phyloP scores from a whole-genome alignment of 2,113 vertebrate species.

The Eubucco bourcierii region DNA sequence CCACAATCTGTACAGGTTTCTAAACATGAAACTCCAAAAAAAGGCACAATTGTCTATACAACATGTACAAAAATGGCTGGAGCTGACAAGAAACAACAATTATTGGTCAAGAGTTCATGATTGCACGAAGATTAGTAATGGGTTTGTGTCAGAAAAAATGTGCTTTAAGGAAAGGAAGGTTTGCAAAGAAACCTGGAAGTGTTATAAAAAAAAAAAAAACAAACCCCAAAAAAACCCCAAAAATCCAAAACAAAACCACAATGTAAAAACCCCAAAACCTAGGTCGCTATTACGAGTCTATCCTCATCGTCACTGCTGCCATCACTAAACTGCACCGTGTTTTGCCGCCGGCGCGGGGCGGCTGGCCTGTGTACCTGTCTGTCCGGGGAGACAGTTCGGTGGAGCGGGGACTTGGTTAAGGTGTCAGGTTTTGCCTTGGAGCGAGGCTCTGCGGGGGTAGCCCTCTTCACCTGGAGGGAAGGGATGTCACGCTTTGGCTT shows the following conservation, averaged over 20 bases:
- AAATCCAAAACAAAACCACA: constrained; percentile 55
- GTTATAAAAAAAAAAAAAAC: constrained; percentile 75
- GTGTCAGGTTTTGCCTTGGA: constrained; percentile 19
- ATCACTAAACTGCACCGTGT: constrained; percentile 82
- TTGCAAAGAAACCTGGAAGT: constrained; percentile 86
- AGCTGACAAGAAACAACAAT: constrained; percentile 87
- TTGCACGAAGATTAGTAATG: constrained; percentile 94
- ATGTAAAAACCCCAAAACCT: constrained; percentile 65
- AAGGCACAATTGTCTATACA: constrained; percentile 99
- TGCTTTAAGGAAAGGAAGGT: constrained; percentile 90
- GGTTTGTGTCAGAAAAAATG: constrained; percentile 93
- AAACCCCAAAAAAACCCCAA: neutral
- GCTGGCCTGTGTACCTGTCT: constrained; percentile 50
- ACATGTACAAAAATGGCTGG: constrained; percentile 97
- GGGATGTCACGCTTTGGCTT: constrained; percentile 39
- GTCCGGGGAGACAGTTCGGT: constrained; percentile 34
- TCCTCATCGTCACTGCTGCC: constrained; percentile 95
- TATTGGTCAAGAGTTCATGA: constrained; percentile 95
- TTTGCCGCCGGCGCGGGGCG: constrained; percentile 72
- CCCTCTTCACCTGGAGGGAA: constrained; percentile 20
- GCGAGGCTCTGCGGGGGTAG: neutral
- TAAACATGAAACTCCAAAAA: constrained; percentile 96
- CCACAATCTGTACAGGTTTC: constrained; percentile 93
- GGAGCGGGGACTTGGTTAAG: neutral
- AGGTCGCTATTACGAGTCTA: constrained; percentile 94